phyloP scores from a whole-genome alignment of 2,113 vertebrate genomes.

The Tychaedon coryphoeus region DNA sequence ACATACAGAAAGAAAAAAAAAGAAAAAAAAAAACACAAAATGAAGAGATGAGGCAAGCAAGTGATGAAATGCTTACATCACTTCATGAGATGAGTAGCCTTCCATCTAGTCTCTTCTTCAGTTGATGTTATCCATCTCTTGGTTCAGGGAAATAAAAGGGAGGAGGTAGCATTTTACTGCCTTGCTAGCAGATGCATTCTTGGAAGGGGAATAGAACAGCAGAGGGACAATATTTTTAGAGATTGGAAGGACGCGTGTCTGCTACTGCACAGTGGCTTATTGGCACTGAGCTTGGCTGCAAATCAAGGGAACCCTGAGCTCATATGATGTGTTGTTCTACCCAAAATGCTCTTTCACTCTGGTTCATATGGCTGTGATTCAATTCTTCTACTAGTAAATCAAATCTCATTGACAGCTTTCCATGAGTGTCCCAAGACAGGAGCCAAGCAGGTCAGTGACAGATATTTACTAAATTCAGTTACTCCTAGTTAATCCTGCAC shows the following conservation, averaged over 20 bases:
- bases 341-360: background rate
- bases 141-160: background rate
- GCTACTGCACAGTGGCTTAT: background rate
- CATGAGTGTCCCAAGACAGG: background rate
- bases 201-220: background rate
- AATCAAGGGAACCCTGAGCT: background rate
- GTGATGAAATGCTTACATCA: background rate
- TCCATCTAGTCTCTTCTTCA: background rate
- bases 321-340: background rate
- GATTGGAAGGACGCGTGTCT: background rate
- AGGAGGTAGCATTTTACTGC: background rate
- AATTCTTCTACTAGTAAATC: constrained; percentile 8
- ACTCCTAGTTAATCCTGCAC: background rate
- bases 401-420: background rate
- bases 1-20: background rate
- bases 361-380: background rate
- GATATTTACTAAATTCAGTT: background rate
- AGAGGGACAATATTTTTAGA: background rate
- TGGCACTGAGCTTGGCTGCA: background rate
- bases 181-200: background rate
- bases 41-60: background rate
- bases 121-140: background rate
- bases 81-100: background rate
- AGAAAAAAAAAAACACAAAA: no score
- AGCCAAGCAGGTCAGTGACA: background rate